phyloP scores from a whole-genome alignment of 1,140 invertebrate species.

The Tyrophagus putrescentiae region DNA sequence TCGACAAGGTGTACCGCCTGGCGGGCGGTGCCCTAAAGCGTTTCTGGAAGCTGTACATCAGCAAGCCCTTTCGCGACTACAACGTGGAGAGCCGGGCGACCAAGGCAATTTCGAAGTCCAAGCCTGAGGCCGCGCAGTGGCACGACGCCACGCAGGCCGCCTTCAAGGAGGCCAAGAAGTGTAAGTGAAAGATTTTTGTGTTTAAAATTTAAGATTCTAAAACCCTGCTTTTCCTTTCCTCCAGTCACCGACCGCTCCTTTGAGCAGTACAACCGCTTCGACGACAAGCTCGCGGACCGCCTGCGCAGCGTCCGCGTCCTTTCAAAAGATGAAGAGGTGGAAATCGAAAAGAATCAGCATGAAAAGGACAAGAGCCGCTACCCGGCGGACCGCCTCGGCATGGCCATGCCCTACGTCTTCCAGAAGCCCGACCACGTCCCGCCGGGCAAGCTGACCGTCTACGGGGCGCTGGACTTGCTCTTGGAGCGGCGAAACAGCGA shows the following conservation, averaged over 20 bases:
- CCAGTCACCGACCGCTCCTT: not conserved
- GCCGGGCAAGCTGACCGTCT: not conserved
- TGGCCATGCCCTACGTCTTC: not conserved
- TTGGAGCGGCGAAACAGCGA: no score
- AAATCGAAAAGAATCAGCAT: not conserved
- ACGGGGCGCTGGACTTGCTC: not conserved
- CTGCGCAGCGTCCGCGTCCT: not conserved
- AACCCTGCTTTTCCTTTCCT: not conserved
- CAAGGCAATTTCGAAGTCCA: not conserved
- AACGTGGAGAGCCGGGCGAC: slow-evolving; percentile 10
- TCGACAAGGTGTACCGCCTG: slow-evolving; percentile 4
- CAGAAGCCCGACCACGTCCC: not conserved
- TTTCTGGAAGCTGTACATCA: not conserved
- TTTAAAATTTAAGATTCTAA: not conserved
- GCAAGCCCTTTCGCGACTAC: not conserved
- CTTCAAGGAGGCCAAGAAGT: slow-evolving; percentile 5
- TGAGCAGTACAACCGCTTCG: not conserved
- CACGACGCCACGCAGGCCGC: not conserved
- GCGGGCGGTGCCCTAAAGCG: not conserved
- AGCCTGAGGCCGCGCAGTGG: not conserved
- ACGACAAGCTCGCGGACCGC: slow-evolving; percentile 1
- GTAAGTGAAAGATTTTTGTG: not conserved
- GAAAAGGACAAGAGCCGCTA: not conserved
- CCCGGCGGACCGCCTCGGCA: not conserved
- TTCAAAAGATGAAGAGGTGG: not conserved